phyloP scores from a whole-genome alignment of 2,888 invertebrate species.

The Iphiclides podalirius region DNA sequence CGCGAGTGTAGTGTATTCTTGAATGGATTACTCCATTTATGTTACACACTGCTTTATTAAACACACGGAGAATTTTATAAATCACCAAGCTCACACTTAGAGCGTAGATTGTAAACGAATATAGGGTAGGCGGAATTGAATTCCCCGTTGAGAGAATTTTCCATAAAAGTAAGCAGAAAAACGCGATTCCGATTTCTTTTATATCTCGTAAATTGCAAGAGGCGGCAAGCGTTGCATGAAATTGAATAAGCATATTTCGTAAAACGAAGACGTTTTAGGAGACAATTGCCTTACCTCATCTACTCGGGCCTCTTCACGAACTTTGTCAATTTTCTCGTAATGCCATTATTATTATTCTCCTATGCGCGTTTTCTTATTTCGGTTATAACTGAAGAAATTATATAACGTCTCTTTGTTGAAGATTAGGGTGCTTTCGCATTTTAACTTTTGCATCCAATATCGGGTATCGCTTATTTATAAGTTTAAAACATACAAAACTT shows the following conservation, averaged over 20 bases:
- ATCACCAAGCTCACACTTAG: conserved; percentile 7
- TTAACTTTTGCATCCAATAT: background rate
- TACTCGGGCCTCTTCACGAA: conserved; percentile 75
- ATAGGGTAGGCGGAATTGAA: conserved; percentile 71
- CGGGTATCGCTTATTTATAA: too few species aligned
- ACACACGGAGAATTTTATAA: too few species aligned
- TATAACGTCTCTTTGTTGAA: conserved; percentile 7
- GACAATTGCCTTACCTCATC: conserved; percentile 81
- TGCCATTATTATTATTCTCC: conserved; percentile 72
- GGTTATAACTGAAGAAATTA: conserved; percentile 10
- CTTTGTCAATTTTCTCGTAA: conserved; percentile 78
- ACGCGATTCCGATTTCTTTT: conserved; percentile 80
- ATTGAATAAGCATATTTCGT: conserved; percentile 81
- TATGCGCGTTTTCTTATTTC: conserved; percentile 49
- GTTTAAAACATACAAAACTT: too few species aligned
- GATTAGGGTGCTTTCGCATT: background rate
- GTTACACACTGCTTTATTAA: too few species aligned
- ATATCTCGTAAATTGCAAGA: conserved; percentile 81
- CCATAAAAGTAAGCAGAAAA: conserved; percentile 79
- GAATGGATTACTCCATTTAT: too few species aligned
- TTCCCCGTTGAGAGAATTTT: conserved; percentile 77
- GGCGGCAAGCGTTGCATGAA: conserved; percentile 81
- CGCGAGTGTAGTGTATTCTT: too few species aligned
- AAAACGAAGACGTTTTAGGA: conserved; percentile 79
- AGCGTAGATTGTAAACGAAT: conserved; percentile 61